Conservation (phyloP, 2,797 vertebrate species). For the Anomalospiza imberbis region DNA sequence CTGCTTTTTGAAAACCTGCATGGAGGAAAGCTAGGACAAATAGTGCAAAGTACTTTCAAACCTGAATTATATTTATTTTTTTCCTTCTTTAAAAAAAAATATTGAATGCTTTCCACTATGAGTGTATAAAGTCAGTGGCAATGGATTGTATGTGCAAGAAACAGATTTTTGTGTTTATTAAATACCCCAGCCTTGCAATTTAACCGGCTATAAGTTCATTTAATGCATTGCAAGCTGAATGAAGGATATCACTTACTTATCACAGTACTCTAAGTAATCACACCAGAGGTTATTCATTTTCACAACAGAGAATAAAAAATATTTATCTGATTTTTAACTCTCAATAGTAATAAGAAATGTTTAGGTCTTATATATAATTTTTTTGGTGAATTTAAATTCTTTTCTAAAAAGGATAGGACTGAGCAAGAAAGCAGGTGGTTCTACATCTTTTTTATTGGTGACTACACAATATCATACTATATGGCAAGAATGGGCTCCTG, state of each 20-base stretch:
- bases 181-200: neutral
- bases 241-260: neutral
- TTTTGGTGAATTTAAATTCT: neutral
- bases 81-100: neutral
- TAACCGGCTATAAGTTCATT: neutral
- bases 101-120: neutral
- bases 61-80: neutral
- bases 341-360: neutral
- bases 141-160: neutral
- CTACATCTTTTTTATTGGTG: neutral
- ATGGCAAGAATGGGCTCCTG: neutral
- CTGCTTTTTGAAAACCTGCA: neutral
- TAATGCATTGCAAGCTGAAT: neutral
- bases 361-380: neutral
- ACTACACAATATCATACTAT: neutral
- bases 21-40: neutral
- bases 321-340: neutral
- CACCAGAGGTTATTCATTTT: neutral
- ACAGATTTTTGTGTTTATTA: neutral
- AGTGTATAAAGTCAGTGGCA: neutral
- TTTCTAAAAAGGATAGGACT: neutral
- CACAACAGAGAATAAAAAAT: neutral
- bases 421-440: neutral
- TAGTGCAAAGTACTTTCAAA: neutral
- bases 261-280: neutral